Percentiles rank a stretch among this genome's conserved stretches.
Conservation (phyloP, 2,113 vertebrate genomes). For the Elaphurus davidianus region DNA sequence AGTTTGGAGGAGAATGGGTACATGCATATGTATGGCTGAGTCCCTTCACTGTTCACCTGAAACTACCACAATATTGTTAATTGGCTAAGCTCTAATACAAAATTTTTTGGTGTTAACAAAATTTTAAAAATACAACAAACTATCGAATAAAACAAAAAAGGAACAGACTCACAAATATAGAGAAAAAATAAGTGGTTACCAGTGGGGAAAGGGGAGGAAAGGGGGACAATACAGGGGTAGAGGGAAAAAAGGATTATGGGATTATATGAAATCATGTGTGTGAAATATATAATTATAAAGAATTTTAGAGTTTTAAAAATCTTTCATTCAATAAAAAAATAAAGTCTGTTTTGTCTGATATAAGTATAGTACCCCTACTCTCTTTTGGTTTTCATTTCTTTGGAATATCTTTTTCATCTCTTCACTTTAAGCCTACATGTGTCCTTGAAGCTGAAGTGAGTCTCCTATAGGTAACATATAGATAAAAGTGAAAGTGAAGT, state of each 20-base stretch:
- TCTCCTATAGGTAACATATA: not conserved
- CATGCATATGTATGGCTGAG: not conserved
- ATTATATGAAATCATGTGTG: not conserved
- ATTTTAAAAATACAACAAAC: not conserved
- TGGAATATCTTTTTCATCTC: not conserved
- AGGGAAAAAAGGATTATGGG: not conserved
- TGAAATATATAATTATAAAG: not conserved
- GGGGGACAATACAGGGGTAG: not conserved
- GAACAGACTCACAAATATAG: not conserved
- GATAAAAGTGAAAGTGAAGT: not conserved
- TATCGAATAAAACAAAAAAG: not conserved
- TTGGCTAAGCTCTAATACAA: not conserved
- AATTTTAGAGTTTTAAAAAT: not conserved
- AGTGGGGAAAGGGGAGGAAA: not conserved
- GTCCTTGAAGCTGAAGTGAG: not conserved
- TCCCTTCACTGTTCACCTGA: not conserved
- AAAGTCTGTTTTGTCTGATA: not conserved
- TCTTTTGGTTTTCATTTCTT: not conserved
- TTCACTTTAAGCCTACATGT: not conserved
- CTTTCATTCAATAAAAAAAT: not conserved
- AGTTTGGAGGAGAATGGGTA: not conserved
- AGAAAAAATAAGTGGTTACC: not conserved
- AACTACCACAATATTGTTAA: not conserved
- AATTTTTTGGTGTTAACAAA: not conserved
- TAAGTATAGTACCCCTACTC: not conserved